Conservation (phyloP, 2,888 invertebrate genomes). For the Caenorhabditis japonica region DNA sequence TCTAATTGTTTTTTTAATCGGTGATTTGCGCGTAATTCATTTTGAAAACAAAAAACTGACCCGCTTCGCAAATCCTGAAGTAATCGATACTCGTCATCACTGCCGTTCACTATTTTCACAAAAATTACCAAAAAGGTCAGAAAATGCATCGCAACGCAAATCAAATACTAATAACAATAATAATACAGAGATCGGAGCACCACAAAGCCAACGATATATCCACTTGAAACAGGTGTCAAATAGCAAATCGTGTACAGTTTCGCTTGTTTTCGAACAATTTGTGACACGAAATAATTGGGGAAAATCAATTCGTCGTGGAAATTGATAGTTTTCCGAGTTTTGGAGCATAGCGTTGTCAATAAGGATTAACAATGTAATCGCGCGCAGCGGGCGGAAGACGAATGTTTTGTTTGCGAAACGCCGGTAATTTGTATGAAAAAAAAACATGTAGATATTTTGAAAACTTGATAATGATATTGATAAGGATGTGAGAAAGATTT, state of each 20-base stretch:
- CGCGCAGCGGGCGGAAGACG: no score
- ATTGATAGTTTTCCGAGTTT: constrained; percentile 7
- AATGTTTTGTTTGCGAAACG: no score
- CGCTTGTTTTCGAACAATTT: background rate
- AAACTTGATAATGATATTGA: no score
- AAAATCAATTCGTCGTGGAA: background rate
- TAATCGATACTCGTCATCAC: constrained; percentile 63
- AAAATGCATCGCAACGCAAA: background rate
- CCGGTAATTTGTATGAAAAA: background rate
- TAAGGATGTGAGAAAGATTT: no score
- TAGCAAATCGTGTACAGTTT: background rate
- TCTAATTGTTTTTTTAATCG: no score
- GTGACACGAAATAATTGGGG: background rate
- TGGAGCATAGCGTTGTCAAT: background rate
- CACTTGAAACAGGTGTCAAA: constrained; percentile 6
- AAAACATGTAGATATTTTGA: background rate
- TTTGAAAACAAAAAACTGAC: constrained; percentile 1
- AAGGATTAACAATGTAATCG: no score
- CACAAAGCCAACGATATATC: background rate
- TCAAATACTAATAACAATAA: background rate
- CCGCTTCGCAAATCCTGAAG: constrained; percentile 60
- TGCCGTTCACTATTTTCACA: constrained; percentile 13
- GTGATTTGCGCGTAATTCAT: no score
- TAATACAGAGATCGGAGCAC: background rate
- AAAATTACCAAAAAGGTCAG: no score